Evolutionary conservation across 2,888 invertebrate species (phyloP).

Genomic region (Aspidiotus rigidus): DNA sequence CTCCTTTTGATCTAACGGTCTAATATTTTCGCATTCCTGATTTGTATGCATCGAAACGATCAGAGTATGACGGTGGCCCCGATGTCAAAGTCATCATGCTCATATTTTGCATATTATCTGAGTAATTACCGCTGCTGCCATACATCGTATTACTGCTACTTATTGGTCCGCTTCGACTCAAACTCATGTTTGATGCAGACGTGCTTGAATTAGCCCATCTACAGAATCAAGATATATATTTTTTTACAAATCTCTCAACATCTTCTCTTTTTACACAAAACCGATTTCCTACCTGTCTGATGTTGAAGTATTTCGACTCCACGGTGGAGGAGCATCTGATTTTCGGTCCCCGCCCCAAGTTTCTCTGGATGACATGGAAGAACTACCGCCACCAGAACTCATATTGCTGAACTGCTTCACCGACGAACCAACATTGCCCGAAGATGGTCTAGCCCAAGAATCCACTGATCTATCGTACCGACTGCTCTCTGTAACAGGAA

Average conservation of each 20-base stretch:
- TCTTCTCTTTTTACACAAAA: too few relatives aligned
- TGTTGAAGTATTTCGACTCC: constrained; percentile 14
- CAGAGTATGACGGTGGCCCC: constrained; percentile 10
- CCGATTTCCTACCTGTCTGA: constrained; percentile 17
- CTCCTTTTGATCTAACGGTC: not conserved
- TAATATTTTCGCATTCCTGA: constrained; percentile 20
- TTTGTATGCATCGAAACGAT: constrained; percentile 25
- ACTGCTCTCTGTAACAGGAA: constrained; percentile 5
- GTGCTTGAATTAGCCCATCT: constrained; percentile 17
- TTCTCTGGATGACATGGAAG: constrained; percentile 5
- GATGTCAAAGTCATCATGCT: constrained; percentile 21
- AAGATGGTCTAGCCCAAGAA: constrained; percentile 12
- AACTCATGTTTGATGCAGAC: constrained; percentile 17
- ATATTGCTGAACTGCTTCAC: constrained; percentile 17
- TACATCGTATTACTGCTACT: constrained; percentile 22
- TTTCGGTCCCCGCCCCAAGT: constrained; percentile 10
- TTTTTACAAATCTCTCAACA: too few relatives aligned
- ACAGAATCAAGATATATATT: not conserved
- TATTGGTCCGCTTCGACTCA: constrained; percentile 23
- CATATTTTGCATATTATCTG: constrained; percentile 15
- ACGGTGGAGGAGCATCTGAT: constrained; percentile 13
- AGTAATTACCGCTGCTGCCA: constrained; percentile 17
- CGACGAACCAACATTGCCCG: constrained; percentile 5
- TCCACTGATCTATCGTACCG: constrained; percentile 24
- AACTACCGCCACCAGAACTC: constrained; percentile 13